Base-by-base conservation (phyloP, 2,797 vertebrate genomes). In the Varecia variegata region DNA sequence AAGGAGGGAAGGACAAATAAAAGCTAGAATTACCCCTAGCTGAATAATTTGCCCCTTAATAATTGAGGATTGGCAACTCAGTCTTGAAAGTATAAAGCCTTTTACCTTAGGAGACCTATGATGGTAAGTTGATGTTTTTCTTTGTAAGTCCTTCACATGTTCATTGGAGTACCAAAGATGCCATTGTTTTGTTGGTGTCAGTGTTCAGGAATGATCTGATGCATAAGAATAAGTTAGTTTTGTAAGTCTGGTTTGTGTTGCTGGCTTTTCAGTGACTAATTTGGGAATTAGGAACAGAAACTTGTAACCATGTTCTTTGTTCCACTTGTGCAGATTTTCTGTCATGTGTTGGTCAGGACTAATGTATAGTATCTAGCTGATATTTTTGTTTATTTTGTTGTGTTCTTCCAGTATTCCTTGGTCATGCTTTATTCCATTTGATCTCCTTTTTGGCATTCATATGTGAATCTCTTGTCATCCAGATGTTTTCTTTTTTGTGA, bases 401-500 rank as follows among this genome's bases (percentile, higher is more conserved):
- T 97, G 47, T 83, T 90, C 80, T 97, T 15, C 21, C 27, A 90
- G 25, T 90, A 83, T 96, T 97, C 43, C 50, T 94, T 82, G 50
- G 30, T 74, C 50, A 70, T 88, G 27, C 81, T 96, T 96, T 87
- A 32, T 96, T 97, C 56, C 14, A 40, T 92, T 94, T 84, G 68
- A 73, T 91, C 74, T 93, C 56, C 40, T 96, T 96, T 94, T 97
- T 87, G 89, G 45, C 45, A 82, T 95, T 97, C 79, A 62, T 95
- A n/a, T 95, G n/a, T 52, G 52, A 92, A 23, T 95, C 65, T 93
- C n/a, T 91, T 92, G 58, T 97, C 73, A 71, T 97, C 91, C 76
- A 90, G 77, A 82, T 97, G 74, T 96, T 97, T 97, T 96, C 71
- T 97, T 95, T 97, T 97, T 97, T 86, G 77, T 90, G 54, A 96